Conservation (phyloP, 2,113 vertebrate species). For the Ahaetulla prasina region DNA sequence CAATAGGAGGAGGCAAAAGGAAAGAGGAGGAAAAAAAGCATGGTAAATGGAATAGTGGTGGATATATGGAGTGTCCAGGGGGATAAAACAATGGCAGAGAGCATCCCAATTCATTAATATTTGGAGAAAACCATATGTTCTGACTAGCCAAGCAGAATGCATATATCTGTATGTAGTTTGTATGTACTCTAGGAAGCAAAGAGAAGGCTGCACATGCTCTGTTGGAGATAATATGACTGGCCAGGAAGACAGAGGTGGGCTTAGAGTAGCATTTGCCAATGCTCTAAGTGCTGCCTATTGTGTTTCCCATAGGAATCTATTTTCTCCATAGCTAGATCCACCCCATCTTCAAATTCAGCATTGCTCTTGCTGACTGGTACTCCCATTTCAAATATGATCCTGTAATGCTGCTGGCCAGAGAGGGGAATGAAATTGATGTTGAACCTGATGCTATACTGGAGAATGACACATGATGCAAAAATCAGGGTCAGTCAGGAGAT, state of each 20-base stretch:
- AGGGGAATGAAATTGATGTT: no score
- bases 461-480: no score
- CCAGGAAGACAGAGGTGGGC: neutral
- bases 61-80: neutral
- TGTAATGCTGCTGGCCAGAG: neutral
- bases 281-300: neutral
- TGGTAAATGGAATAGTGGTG: neutral
- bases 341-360: neutral
- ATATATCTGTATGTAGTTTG: neutral
- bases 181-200: neutral
- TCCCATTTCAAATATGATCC: neutral
- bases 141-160: neutral
- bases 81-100: neutral
- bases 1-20: neutral
- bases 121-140: neutral
- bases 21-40: neutral
- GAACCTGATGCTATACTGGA: no score
- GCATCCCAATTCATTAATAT: neutral
- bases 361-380: neutral
- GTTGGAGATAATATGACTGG: neutral
- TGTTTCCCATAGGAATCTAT: neutral
- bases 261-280: neutral
- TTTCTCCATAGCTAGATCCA: neutral
- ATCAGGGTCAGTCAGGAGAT: no score
- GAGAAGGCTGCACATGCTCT: neutral